phyloP scores from a whole-genome alignment of 2,888 invertebrate genomes.

The Mesopsocus fuscifrons region DNA sequence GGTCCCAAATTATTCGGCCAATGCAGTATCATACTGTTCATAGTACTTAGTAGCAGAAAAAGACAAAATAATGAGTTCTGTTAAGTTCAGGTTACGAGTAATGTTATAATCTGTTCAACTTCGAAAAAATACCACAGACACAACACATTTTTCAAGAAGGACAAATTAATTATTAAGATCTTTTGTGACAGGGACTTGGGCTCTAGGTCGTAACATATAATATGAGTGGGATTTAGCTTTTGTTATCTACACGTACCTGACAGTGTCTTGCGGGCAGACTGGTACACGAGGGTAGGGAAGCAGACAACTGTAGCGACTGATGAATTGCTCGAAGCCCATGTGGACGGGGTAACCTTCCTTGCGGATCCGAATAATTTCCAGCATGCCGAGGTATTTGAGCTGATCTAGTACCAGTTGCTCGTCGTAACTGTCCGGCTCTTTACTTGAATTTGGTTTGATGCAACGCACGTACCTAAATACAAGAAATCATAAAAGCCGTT shows the following conservation, averaged over 20 bases:
- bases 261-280: constrained; percentile 22
- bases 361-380: constrained; percentile 78
- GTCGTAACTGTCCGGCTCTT: constrained; percentile 60
- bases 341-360: constrained; percentile 83
- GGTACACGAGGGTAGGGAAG: constrained; percentile 32
- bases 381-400: constrained; percentile 76
- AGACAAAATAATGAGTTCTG: too few species aligned
- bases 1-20: neutral
- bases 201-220: too few species aligned
- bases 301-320: constrained; percentile 50
- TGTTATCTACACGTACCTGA: constrained; percentile 24
- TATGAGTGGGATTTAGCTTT: too few species aligned
- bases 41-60: too few species aligned
- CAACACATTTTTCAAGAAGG: too few species aligned
- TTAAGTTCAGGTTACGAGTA: neutral
- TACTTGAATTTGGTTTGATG: constrained; percentile 78
- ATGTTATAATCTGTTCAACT: neutral
- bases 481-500: too few species aligned
- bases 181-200: too few species aligned
- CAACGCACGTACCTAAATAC: constrained; percentile 62
- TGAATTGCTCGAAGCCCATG: constrained; percentile 55
- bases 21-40: too few species aligned
- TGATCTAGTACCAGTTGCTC: constrained; percentile 69
- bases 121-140: constrained; percentile 4
- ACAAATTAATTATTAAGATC: too few species aligned